These are phyloP conservation scores for Brachynemurus nebulosus DNA, from an alignment of 2,888 invertebrate species.

Conservation along the genomic window DNA sequence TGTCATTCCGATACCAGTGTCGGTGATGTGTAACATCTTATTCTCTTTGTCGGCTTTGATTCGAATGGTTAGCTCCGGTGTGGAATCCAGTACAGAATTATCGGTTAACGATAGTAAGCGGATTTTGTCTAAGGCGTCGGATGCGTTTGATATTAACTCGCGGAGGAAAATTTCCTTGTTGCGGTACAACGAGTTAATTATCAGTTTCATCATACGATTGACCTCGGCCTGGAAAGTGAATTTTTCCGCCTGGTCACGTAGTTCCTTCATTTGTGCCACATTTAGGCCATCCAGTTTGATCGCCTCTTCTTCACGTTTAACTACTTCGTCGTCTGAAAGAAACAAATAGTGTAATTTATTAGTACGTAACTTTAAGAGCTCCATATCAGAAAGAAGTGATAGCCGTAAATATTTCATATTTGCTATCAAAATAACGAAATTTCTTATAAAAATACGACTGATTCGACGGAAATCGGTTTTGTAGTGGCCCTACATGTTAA, in stretches of 20 bases:
- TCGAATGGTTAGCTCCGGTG: slow-evolving; percentile 73
- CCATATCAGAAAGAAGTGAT: no score
- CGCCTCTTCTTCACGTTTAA: slow-evolving; percentile 88
- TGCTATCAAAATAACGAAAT: no score
- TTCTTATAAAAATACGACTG: no score
- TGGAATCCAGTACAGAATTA: slow-evolving; percentile 58
- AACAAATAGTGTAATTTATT: no score
- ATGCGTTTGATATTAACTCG: slow-evolving; percentile 97
- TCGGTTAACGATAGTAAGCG: slow-evolving; percentile 85
- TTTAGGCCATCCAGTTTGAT: slow-evolving; percentile 91
- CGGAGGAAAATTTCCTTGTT: slow-evolving; percentile 98
- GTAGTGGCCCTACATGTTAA: no score
- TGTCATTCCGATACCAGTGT: slow-evolving; percentile 97
- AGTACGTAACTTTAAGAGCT: no score
- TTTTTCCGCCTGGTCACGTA: slow-evolving; percentile 78
- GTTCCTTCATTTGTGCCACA: slow-evolving; percentile 84
- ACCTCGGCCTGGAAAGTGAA: slow-evolving; percentile 95
- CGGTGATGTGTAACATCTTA: slow-evolving; percentile 83
- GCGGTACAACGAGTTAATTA: slow-evolving; percentile 96
- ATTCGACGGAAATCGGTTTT: no score
- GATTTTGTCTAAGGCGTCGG: slow-evolving; percentile 97
- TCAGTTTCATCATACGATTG: slow-evolving; percentile 99
- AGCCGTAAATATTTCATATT: no score
- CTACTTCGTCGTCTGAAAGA: slow-evolving; percentile 73
- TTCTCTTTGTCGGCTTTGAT: slow-evolving; percentile 90